Base-by-base conservation (phyloP, 1,140 invertebrate species). In the Fopius arisanus region DNA sequence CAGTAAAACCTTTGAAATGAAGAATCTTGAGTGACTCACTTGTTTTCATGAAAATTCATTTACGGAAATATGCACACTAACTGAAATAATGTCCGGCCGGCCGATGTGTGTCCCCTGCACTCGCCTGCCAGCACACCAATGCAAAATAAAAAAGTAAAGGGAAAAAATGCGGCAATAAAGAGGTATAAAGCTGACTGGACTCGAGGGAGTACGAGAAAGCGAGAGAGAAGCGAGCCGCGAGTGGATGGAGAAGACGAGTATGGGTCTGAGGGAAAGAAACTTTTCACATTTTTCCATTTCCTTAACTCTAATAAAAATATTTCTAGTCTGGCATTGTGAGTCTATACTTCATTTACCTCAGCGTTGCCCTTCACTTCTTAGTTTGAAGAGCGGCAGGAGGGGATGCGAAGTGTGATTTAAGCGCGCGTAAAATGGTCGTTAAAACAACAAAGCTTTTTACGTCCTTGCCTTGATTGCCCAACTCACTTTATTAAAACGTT, bases 381-480 rank as follows among this genome's bases (percentile, higher is more conserved):
- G 62, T 12, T 6, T 73, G 66, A 62, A 77, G 65, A 72, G 48
- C 69, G 40, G 75, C 68, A 41, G 73, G 70, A 63, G 75, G 71
- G 40, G 37, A 62, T 40, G 72, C 83, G 76, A 84, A 83, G 83
- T 82, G 83, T 86, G 85, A 88, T 87, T 87, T 86, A 87, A 88
- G 80, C 81, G 83, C 79, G 78, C 85, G 81, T 87, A 87, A 87
- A 88, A 88, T 74, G 81, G 74, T 80, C 84, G 85, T 88, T 88
- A 88, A 88, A 87, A 84, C 87, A 84, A 86, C 85, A 87, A 87
- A 87, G 81, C 83, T 87, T 82, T 85, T 87, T 86, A 83, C 82
- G 83, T 77, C 76, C 78, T 59, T 4, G 81, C 75, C 84, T 87
- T 87, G 83, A 88, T 88, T 87, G 81, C 85, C 80, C 79, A 82